A percentile compares a stretch with the other conserved stretches of the same genome.
Conservation (phyloP, 2,888 invertebrate species). For the Tigriopus californicus region DNA sequence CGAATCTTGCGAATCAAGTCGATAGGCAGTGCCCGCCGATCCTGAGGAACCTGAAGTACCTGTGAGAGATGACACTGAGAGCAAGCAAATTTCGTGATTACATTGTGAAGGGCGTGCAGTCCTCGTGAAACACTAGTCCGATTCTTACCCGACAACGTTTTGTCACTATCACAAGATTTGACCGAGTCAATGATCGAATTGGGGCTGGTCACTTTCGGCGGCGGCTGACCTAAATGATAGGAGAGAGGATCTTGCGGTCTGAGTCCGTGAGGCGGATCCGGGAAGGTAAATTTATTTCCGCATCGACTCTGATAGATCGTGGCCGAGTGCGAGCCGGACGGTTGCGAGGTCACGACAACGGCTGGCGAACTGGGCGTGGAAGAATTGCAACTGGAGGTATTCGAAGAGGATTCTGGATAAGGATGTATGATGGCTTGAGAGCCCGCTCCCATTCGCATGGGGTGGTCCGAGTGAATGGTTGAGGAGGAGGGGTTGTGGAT, state of each 20-base stretch:
- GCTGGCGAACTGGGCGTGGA: conserved; percentile 86
- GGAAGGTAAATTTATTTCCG: conserved; percentile 7
- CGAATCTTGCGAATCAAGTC: conserved; percentile 64
- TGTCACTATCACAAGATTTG: conserved; percentile 38
- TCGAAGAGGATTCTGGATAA: conserved; percentile 34
- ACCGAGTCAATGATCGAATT: conserved; percentile 28
- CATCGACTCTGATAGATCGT: neutral
- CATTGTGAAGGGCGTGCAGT: neutral
- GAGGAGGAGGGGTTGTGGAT: conserved; percentile 5
- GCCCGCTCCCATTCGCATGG: neutral
- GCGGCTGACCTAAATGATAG: neutral
- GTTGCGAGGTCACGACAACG: conserved; percentile 7
- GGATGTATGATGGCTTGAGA: neutral
- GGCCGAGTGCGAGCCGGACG: conserved; percentile 16
- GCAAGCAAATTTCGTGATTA: neutral
- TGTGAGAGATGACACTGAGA: neutral
- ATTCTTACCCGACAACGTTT: conserved; percentile 22
- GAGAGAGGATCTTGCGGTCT: neutral
- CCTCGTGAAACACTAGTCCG: too few species aligned
- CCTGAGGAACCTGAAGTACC: conserved; percentile 16
- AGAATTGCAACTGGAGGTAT: conserved; percentile 87
- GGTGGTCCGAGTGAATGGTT: neutral
- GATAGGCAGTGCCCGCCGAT: conserved; percentile 27
- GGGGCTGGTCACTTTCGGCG: conserved; percentile 1
- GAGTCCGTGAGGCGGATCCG: conserved; percentile 5